Evolutionary conservation across 2,888 invertebrate genomes (phyloP), one percentile per base, ranked within the genome.

Genomic region (Falcaria lacertinaria): DNA sequence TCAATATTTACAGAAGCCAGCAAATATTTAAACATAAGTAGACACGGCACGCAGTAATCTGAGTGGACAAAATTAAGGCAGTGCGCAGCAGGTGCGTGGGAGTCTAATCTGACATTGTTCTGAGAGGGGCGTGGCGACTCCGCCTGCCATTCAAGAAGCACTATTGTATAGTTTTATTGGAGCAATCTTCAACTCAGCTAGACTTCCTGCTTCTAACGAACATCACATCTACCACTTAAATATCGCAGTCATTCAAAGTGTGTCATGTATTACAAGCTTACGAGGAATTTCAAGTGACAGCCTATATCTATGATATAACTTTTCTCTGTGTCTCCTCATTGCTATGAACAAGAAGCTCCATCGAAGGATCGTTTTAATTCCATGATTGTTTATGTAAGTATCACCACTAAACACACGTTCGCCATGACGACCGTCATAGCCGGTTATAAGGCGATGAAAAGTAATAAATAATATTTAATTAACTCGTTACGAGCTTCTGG

Each of bases 161-260:
- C 38, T 46, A 65, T 69, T 67, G 65, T 65, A 43, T 39, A 54
- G 45, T 52, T 64, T 64, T 64, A 64, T 65, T 66, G 48, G 60
- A 62, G 54, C 61, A 60, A 50, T 62, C 52, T 54, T 52, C 47
- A 41, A 48, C 39, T 52, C 45, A 43, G 33, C 34, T 37, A 39
- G 25, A 32, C 35, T 22, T 41, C 28, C 34, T 35, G 25, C 15
- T 36, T 8, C 16, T 17, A 22, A 34, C 39, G 39, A 41, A 39
- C 39, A 33, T 17, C 44, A 45, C 46, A 48, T 40, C 36, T 28
- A n/a, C 37, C 33, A 33, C 39, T 13, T 22, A 37, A 37, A 14
- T 14, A 11, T 37, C 13, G 14, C 14, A 14, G 19, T 36, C 14
- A 6, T 34, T 34, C n/a, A 15, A 22, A 34, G 28, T 34, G 16